A percentile compares a stretch with the other conserved stretches of the same genome.
These are phyloP conservation scores for Pangasianodon gigas DNA, from an alignment of 2,113 vertebrate genomes.

Conservation along the genomic window DNA sequence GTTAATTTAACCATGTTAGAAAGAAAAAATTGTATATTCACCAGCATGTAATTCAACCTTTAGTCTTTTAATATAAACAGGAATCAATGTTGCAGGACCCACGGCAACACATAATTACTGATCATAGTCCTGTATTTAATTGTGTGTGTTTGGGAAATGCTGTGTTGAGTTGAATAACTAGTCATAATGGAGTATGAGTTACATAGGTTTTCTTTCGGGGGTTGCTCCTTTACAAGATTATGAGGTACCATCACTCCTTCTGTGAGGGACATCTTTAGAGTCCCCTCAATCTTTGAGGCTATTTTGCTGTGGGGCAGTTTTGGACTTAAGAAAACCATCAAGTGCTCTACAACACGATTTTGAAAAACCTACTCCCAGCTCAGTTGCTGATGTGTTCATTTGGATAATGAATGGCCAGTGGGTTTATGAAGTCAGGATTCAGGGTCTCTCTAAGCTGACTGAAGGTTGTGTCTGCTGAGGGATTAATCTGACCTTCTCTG, in stretches of 20 bases:
- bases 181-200: not conserved
- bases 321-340: not conserved
- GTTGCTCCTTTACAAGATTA: not conserved
- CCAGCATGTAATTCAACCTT: not conserved
- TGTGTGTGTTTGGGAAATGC: not conserved
- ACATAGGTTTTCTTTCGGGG: not conserved
- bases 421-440: no score
- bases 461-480: no score
- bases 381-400: no score
- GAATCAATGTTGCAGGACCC: not conserved
- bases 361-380: no score
- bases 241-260: not conserved
- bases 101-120: not conserved
- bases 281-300: not conserved
- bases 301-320: not conserved
- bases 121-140: not conserved
- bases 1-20: not conserved
- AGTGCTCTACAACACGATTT: no score
- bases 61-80: not conserved
- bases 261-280: not conserved
- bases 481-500: no score
- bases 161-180: not conserved
- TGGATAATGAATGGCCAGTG: no score
- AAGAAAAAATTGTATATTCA: not conserved
- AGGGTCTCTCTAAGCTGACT: no score